Conservation (phyloP, 2,113 vertebrate genomes). For the Sylvilagus bachmani region DNA sequence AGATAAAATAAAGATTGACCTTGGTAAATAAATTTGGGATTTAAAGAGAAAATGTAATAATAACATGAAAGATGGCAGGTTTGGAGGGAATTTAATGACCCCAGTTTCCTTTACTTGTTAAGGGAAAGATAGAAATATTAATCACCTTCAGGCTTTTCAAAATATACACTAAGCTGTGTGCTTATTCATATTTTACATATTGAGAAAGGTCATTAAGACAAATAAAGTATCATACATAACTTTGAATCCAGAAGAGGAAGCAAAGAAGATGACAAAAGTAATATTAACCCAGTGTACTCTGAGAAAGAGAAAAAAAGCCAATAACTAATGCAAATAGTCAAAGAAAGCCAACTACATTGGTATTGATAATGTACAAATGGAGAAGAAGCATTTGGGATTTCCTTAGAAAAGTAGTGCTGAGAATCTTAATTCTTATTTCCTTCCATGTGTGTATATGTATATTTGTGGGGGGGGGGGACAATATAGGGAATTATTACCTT, state of each 20-base stretch:
- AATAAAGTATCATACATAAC: background rate
- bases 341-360: background rate
- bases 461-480: background rate
- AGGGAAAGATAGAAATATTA: background rate
- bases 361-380: background rate
- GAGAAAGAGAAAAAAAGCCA: background rate
- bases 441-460: background rate
- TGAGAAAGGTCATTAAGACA: background rate
- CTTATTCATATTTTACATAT: background rate
- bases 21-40: background rate
- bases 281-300: background rate
- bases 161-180: background rate
- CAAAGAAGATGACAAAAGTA: background rate
- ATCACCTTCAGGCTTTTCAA: background rate
- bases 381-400: background rate
- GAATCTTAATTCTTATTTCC: background rate
- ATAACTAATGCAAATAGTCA: background rate
- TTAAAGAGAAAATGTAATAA: background rate
- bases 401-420: background rate
- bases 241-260: constrained; percentile 27
- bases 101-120: background rate
- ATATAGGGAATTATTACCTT: background rate
- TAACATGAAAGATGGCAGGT: background rate
- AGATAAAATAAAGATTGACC: constrained; percentile 25
- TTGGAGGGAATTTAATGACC: background rate